These are phyloP conservation scores for Heteromurus nitidus DNA, from an alignment of 2,888 invertebrate genomes.

Conservation along the genomic window DNA sequence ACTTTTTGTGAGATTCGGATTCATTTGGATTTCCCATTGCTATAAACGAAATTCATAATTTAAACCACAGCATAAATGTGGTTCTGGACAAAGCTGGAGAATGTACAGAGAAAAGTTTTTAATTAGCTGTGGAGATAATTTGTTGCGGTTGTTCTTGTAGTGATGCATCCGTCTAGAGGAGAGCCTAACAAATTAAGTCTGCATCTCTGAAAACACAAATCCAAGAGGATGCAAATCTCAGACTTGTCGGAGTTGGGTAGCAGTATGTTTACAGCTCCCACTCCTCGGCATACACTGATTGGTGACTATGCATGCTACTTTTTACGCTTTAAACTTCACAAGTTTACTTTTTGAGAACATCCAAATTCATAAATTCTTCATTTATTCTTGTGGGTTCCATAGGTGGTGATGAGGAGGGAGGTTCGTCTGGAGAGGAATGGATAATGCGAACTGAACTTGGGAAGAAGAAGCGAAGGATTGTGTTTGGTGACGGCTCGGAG, in stretches of 20 bases:
- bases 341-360: background rate
- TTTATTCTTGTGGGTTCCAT: background rate
- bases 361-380: background rate
- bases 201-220: background rate
- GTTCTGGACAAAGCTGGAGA: no score
- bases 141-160: background rate
- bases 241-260: no score
- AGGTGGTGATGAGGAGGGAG: conserved; percentile 67
- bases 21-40: no score
- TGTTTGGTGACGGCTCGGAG: conserved; percentile 81
- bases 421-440: conserved; percentile 73
- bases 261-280: no score
- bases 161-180: no score
- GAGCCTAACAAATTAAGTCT: no score
- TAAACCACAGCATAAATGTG: no score
- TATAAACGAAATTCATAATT: no score
- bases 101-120: no score
- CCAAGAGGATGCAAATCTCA: conserved; percentile 1
- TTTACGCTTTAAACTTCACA: background rate
- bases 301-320: no score
- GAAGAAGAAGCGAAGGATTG: conserved; percentile 70
- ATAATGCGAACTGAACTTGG: conserved; percentile 72
- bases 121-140: background rate
- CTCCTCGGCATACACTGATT: no score
- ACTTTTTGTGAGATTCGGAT: no score